phyloP scores from a whole-genome alignment of 2,888 invertebrate species.

The Lucinisca nassula region DNA sequence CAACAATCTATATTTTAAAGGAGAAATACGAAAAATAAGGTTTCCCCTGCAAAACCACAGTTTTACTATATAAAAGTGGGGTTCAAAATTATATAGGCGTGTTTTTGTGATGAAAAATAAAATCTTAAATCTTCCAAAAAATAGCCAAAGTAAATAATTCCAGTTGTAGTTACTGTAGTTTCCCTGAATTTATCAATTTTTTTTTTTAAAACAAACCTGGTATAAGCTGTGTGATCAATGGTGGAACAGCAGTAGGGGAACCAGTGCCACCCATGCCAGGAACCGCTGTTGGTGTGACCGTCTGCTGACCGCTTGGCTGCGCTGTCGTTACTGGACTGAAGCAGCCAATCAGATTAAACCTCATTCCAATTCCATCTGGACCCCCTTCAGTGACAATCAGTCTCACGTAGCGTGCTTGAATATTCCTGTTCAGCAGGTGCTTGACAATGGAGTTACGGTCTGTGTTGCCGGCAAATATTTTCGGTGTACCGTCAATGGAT shows the following conservation, averaged over 20 bases:
- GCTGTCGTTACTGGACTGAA: slow-evolving; percentile 60
- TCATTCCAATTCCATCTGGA: slow-evolving; percentile 73
- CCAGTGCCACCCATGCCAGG: slow-evolving; percentile 30
- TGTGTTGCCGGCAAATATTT: slow-evolving; percentile 74
- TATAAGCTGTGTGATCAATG: slow-evolving; percentile 58
- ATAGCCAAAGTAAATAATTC: too few species aligned
- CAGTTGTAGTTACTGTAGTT: too few species aligned
- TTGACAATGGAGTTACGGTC: slow-evolving; percentile 75
- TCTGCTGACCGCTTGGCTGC: slow-evolving; percentile 13
- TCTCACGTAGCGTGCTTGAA: slow-evolving; percentile 76
- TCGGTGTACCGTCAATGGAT: slow-evolving; percentile 54
- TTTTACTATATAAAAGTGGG: too few species aligned
- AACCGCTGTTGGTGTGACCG: slow-evolving; percentile 37
- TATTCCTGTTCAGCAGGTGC: slow-evolving; percentile 74
- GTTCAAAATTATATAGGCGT: too few species aligned
- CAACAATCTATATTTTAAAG: too few species aligned
- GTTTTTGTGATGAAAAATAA: too few species aligned
- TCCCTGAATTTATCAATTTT: too few species aligned
- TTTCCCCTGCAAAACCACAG: too few species aligned
- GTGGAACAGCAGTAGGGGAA: slow-evolving; percentile 64
- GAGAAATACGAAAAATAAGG: too few species aligned
- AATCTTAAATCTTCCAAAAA: too few species aligned
- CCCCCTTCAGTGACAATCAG: slow-evolving; percentile 72
- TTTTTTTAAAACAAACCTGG: too few species aligned
- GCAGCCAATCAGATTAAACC: slow-evolving; percentile 81